Percentiles rank a stretch among this genome's conserved stretches.
These are phyloP conservation scores for Neomorphus geoffroyi DNA, from an alignment of 2,797 vertebrate genomes.

Conservation along the genomic window DNA sequence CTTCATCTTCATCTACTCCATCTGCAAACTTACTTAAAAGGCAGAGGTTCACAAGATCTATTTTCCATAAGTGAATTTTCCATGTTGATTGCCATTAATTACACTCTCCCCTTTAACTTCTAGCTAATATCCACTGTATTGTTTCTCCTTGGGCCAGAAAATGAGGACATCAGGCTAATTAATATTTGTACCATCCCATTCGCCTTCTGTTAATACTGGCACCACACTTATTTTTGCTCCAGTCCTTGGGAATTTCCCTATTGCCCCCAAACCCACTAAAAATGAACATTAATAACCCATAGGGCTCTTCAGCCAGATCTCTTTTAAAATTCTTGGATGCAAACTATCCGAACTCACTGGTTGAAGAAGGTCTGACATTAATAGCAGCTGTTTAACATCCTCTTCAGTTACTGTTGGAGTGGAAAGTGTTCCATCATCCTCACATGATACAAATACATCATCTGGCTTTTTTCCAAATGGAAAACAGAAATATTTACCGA, in stretches of 20 bases:
- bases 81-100: conserved; percentile 33
- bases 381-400: conserved; percentile 67
- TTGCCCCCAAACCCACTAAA: not conserved
- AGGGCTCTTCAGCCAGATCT: conserved; percentile 27
- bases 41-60: not conserved
- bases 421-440: conserved; percentile 64
- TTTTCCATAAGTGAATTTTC: conserved; percentile 48
- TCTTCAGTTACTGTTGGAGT: conserved; percentile 49
- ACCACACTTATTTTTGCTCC: not conserved
- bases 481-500: conserved; percentile 52
- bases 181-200: not conserved
- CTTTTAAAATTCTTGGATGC: conserved; percentile 50
- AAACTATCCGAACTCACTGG: conserved; percentile 38
- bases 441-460: conserved; percentile 60
- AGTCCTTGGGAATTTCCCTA: not conserved
- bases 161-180: not conserved
- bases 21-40: conserved; percentile 35
- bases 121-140: not conserved
- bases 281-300: not conserved
- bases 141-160: not conserved
- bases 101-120: not conserved
- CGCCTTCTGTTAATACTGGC: not conserved
- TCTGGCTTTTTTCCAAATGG: not conserved
- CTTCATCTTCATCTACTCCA: conserved; percentile 22
- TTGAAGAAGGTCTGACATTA: conserved; percentile 53